Evolutionary conservation across 2,797 vertebrate species (phyloP), one percentile per base, ranked within the genome.

Genomic region (Schizothorax lantsangensis): DNA sequence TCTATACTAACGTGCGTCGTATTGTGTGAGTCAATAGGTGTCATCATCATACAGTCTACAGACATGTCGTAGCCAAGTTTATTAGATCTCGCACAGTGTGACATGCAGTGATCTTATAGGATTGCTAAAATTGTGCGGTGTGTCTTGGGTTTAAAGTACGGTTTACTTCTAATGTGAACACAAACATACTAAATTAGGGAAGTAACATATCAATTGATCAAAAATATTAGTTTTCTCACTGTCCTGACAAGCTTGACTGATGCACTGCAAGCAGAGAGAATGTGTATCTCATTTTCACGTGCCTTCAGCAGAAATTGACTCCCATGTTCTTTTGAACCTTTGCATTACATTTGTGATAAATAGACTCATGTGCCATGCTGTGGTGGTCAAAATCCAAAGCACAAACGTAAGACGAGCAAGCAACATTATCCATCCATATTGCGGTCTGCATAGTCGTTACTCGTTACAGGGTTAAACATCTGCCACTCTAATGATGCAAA

Each of bases 271-370:
- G 62, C 62, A 30, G 62, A 66, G 2, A 66, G 5, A 33, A 33
- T 66, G 6, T 66, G 30, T 66, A 66, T 33, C 26, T 7, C 62
- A 30, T 66, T 66, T 66, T 33, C 62, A 64, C 26, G 26, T 14
- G 62, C 62, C 62, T 64, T 64, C 62, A 64, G 62, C 62, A 64
- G 62, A 64, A 64, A 64, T 30, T 30, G 26, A 64, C n/a, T 30
- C 26, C 26, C 26, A 30, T 26, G 1, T 64, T 30, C 26, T 64
- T 64, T 30, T 64, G 26, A 64, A 64, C 26, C 62, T 33, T 66
- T 66, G 62, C 62, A 66, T 33, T 66, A 33, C 14, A 66, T 66
- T 66, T 15, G 62, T 30, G 62, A 62, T n/a, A 62, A 62, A 62
- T 62, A 62, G 59, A 62, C 59, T 62, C 23, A 12, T 62, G 59